A percentile compares a stretch with the other conserved stretches of the same genome.
Evolutionary conservation across 2,888 invertebrate genomes (phyloP).

Genomic region (Eustalomyia histrio): DNA sequence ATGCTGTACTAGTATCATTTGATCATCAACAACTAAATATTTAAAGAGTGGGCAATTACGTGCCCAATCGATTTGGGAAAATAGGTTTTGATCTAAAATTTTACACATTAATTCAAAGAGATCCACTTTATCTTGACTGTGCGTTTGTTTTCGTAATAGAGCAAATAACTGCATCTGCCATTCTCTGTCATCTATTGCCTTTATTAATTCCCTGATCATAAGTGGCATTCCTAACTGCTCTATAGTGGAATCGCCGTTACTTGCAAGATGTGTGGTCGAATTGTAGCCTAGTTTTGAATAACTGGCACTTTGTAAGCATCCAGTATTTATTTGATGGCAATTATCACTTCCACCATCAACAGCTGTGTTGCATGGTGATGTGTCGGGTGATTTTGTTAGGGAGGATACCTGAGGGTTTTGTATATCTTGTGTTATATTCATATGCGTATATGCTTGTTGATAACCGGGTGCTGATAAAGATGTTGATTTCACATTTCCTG

Average conservation of each 20-base stretch:
- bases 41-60: constrained; percentile 98
- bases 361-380: constrained; percentile 92
- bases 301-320: constrained; percentile 77
- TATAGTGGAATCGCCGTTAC: constrained; percentile 79
- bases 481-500: constrained; percentile 79
- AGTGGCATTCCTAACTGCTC: constrained; percentile 85
- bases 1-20: constrained; percentile 98
- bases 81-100: constrained; percentile 98
- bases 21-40: constrained; percentile 99
- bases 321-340: constrained; percentile 77
- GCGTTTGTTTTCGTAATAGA: constrained; percentile 96
- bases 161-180: constrained; percentile 97
- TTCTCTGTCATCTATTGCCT: constrained; percentile 96
- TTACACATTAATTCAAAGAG: constrained; percentile 98
- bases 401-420: constrained; percentile 96
- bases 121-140: constrained; percentile 98
- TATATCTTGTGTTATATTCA: constrained; percentile 96
- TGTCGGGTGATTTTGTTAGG: constrained; percentile 93
- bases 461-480: constrained; percentile 81
- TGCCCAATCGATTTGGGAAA: constrained; percentile 99
- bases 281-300: constrained; percentile 83
- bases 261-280: constrained; percentile 82
- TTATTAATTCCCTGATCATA: constrained; percentile 95
- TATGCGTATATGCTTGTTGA: constrained; percentile 86
- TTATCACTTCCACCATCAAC: constrained; percentile 80